Base-by-base conservation (phyloP, 2,888 invertebrate species). In the Diplazon laetatorius region DNA sequence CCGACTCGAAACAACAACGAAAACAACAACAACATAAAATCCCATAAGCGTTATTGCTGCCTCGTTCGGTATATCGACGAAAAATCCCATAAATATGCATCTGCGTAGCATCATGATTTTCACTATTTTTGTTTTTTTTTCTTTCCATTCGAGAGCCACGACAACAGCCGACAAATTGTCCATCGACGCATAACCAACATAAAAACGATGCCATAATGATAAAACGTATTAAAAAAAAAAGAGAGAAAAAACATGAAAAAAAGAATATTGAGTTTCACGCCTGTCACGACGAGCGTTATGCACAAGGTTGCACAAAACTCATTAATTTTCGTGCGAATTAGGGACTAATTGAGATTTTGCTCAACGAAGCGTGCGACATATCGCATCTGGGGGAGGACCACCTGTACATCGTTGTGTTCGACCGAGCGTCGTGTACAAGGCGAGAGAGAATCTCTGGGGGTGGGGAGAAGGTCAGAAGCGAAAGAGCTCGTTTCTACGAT, bases 331-430 rank as follows among this genome's bases (percentile, higher is more conserved):
- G 18, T 30, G 18, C 30, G 59, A 50, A 73, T 73, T 73, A 39
- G 66, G 37, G 16, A 60, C 22, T 77, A 77, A 77, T 77, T 68
- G 48, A 72, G 18, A 62, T 77, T 77, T 72, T 63, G 16, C 9
- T 62, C 72, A 77, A 35, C 72, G 76, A 72, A 16, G 30, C 62
- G 62, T 63, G 48, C 25, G 22, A 20, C 42, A 25, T 22, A 57
- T 68, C 62, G 30, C 30, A 72, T 72, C 62, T 68, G 72, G 16
- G n/a, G n/a, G n/a, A n/a, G n/a, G 30, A 39, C 20, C 8, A 2
- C 9, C 10, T 16, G 25, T 22, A 37, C 20, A 30, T 14, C 12
- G 2, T 30, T 18, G 30, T 60, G 63, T 57, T 37, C 12, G 14
- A 48, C 50, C 6, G 42, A 25, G 25, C 48, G 57, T 16, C 42